Conservation (phyloP, 2,797 vertebrate species). For the Phyllotis vaccarum region DNA sequence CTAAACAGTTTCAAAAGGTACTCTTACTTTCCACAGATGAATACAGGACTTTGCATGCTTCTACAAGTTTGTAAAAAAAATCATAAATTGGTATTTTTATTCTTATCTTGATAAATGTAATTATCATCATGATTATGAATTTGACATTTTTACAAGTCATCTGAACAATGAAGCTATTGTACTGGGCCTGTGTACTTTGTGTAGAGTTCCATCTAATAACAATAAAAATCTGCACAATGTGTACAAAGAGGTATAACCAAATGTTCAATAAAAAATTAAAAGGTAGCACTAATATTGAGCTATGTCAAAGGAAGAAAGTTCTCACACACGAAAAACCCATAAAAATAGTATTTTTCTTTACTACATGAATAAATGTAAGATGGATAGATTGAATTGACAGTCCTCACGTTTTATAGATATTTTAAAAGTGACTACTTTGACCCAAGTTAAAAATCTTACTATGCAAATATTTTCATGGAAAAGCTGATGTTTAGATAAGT, state of each 20-base stretch:
- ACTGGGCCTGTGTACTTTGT: not conserved
- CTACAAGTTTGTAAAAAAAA: not conserved
- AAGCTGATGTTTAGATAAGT: not conserved
- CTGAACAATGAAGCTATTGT: not conserved
- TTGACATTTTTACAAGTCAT: not conserved
- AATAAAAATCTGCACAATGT: not conserved
- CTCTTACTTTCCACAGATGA: not conserved
- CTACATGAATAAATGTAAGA: not conserved
- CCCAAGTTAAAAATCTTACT: not conserved
- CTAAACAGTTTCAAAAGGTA: not conserved
- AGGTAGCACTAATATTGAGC: not conserved
- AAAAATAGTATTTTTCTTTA: not conserved
- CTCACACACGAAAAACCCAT: not conserved
- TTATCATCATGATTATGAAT: not conserved
- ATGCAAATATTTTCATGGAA: not conserved
- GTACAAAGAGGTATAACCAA: not conserved
- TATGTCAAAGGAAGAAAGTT: not conserved
- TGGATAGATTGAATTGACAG: too few species aligned
- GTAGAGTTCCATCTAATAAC: not conserved
- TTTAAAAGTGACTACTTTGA: not conserved
- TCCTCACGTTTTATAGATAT: not conserved
- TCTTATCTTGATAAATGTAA: not conserved
- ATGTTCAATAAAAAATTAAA: not conserved
- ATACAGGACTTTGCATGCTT: not conserved
- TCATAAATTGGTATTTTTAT: not conserved